Conservation (phyloP, 2,113 vertebrate species). For the Lanius ludovicianus region DNA sequence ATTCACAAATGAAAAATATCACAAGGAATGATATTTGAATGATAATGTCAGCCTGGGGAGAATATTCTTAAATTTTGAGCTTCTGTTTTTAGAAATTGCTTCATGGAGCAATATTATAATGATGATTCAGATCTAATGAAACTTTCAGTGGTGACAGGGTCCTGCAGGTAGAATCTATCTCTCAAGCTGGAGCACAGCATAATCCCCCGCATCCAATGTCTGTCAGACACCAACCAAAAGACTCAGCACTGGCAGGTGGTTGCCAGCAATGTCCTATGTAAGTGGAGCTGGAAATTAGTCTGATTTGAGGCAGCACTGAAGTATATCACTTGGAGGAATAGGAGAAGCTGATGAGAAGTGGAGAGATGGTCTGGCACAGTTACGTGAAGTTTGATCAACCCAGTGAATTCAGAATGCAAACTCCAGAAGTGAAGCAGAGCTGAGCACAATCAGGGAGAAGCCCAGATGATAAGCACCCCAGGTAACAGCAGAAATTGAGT, state of each 20-base stretch:
- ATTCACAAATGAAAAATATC: background rate
- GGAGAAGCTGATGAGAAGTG: background rate
- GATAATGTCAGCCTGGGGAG: background rate
- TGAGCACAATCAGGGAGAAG: background rate
- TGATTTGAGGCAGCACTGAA: background rate
- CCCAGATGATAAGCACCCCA: background rate
- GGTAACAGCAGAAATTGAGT: background rate
- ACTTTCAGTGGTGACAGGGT: background rate
- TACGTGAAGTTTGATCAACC: background rate
- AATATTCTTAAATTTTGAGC: background rate
- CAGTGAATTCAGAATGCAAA: background rate
- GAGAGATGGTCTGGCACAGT: background rate
- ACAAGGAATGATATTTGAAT: background rate
- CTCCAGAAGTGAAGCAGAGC: background rate
- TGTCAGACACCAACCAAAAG: background rate
- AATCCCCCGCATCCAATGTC: background rate
- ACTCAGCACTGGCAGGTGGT: background rate
- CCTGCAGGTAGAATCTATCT: background rate
- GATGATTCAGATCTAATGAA: slow-evolving; percentile 17
- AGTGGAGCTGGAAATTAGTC: background rate
- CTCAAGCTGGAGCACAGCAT: background rate
- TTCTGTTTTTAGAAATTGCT: slow-evolving; percentile 39
- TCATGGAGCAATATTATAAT: background rate
- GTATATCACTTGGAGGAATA: background rate
- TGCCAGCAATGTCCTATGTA: background rate